These are phyloP conservation scores for Chondrosia reniformis DNA, from an alignment of 37 sponge, comb jelly and placozoan species.

Conservation along the genomic window DNA sequence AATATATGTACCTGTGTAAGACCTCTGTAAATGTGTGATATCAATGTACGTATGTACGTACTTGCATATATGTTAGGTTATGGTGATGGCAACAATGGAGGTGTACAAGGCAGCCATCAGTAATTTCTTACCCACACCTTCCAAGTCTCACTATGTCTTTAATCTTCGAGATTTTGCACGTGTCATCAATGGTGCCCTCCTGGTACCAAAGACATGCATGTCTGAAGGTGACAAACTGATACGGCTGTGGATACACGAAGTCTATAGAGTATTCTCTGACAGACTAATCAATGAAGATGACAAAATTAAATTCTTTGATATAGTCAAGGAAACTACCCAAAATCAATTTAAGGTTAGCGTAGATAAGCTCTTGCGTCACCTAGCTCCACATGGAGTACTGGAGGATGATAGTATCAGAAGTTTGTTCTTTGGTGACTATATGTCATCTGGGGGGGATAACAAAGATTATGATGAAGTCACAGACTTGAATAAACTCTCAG, in stretches of 20 bases:
- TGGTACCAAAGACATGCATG: constrained; percentile 80
- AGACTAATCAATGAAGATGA: constrained; percentile 88
- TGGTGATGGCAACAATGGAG: constrained; percentile 88
- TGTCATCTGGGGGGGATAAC: constrained; percentile 61
- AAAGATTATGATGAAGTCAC: constrained; percentile 85
- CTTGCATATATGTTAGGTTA: constrained; percentile 35
- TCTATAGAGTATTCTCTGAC: constrained; percentile 97
- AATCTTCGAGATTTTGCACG: constrained; percentile 97
- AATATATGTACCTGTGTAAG: too few species aligned
- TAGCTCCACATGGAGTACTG: constrained; percentile 33
- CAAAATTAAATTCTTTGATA: constrained; percentile 82
- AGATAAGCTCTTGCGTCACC: constrained; percentile 76
- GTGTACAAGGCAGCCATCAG: constrained; percentile 84
- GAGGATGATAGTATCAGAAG: constrained; percentile 80
- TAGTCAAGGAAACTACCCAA: constrained; percentile 73
- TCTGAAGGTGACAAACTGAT: constrained; percentile 86
- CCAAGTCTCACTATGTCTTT: constrained; percentile 98
- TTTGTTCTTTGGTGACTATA: constrained; percentile 96
- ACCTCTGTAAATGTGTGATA: background rate
- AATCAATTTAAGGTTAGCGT: constrained; percentile 82
- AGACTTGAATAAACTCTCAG: constrained; percentile 71
- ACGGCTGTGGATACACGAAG: constrained; percentile 93
- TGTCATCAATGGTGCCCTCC: constrained; percentile 83
- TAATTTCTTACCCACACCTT: constrained; percentile 94
- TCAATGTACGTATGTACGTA: background rate